phyloP scores from a whole-genome alignment of 2,113 vertebrate species.

The Mystacornis crossleyi region DNA sequence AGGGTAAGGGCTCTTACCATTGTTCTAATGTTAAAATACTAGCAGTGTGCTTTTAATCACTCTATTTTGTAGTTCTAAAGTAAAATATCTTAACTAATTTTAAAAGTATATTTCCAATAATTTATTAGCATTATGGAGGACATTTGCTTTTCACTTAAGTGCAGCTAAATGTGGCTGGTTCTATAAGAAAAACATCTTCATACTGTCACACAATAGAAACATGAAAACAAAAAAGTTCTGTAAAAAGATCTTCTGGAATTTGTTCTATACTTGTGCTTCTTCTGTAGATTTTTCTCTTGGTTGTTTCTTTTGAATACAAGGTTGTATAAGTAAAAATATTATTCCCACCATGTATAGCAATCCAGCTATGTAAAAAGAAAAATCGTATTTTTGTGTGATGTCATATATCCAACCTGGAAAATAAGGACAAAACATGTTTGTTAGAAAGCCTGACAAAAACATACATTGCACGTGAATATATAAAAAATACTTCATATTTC shows the following conservation, averaged over 20 bases:
- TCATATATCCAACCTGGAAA: constrained; percentile 85
- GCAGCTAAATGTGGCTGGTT: background rate
- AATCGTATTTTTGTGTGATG: constrained; percentile 82
- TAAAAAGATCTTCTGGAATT: background rate
- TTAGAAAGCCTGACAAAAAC: background rate
- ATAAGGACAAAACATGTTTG: constrained; percentile 35
- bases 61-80: background rate
- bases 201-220: background rate
- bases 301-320: constrained; percentile 72
- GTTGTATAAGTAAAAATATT: constrained; percentile 76
- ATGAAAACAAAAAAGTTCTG: background rate
- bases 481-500: background rate
- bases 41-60: background rate
- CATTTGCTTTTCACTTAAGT: background rate
- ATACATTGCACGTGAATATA: background rate
- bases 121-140: background rate
- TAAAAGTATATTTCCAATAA: background rate
- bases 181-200: background rate
- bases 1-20: background rate
- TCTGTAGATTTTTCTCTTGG: constrained; percentile 58
- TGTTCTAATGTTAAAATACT: background rate
- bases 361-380: constrained; percentile 83
- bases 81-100: background rate
- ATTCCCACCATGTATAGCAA: constrained; percentile 81
- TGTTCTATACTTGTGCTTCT: constrained; percentile 47